Conservation (phyloP, 2,797 vertebrate species). For the Megalops cyprinoides region DNA sequence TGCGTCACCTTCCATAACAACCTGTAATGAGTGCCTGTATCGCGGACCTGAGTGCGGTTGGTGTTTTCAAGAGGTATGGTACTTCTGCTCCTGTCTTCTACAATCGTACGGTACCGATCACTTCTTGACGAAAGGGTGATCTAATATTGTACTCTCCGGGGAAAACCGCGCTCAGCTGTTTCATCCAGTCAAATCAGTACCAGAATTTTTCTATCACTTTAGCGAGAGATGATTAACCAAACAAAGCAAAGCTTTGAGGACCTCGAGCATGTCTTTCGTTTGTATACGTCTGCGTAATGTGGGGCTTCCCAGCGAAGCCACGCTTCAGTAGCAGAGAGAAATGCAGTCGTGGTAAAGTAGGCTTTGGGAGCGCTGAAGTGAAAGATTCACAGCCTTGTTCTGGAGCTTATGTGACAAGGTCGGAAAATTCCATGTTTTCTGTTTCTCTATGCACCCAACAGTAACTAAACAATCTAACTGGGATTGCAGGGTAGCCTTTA, state of each 20-base stretch:
- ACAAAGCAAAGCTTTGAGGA: background rate
- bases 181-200: background rate
- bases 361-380: background rate
- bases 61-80: conserved; percentile 91
- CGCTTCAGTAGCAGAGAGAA: conserved; percentile 10
- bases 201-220: background rate
- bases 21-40: conserved; percentile 85
- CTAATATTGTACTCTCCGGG: conserved; percentile 37
- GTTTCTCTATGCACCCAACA: background rate
- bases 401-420: conserved; percentile 1
- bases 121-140: conserved; percentile 19
- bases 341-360: background rate
- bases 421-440: background rate
- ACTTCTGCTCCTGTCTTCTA: background rate
- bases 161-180: conserved; percentile 1
- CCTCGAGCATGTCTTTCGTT: background rate
- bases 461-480: background rate
- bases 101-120: background rate
- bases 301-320: conserved; percentile 15
- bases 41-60: conserved; percentile 91
- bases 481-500: background rate
- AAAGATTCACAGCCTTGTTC: background rate
- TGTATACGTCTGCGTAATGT: background rate
- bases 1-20: conserved; percentile 73
- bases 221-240: background rate